A percentile compares a stretch with the other conserved stretches of the same genome.
These are phyloP conservation scores for Acronicta leporina DNA, from an alignment of 2,888 invertebrate genomes.

Conservation along the genomic window DNA sequence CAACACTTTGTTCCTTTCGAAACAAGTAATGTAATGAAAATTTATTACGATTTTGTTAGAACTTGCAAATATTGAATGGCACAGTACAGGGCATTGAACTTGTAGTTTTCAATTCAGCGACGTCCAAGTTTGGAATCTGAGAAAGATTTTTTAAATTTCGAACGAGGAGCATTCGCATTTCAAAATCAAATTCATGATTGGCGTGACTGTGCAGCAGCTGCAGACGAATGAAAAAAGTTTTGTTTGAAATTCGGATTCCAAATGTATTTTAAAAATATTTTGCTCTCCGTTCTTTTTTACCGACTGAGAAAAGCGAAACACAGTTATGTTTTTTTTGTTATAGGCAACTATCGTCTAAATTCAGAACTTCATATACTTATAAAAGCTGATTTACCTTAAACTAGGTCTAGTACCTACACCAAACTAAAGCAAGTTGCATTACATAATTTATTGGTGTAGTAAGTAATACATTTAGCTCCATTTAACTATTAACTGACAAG, in stretches of 20 bases:
- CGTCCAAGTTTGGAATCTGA: conserved; percentile 36
- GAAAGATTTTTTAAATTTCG: conserved; percentile 49
- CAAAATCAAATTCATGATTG: conserved; percentile 50
- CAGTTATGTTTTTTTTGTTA: no score
- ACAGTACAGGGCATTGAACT: conserved; percentile 4
- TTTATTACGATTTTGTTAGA: no score
- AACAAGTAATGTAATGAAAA: conserved; percentile 1
- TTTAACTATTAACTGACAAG: conserved; percentile 17
- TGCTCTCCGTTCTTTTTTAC: conserved; percentile 9
- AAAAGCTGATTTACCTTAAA: no score
- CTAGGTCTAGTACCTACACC: no score
- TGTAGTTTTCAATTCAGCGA: conserved; percentile 48
- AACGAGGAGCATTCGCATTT: conserved; percentile 31
- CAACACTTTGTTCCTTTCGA: no score
- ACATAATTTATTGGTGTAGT: conserved; percentile 3
- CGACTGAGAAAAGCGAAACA: not conserved
- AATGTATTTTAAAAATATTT: conserved; percentile 31
- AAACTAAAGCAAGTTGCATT: no score
- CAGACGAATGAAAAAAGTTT: conserved; percentile 44
- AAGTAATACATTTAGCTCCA: not conserved
- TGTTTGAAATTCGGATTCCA: conserved; percentile 31
- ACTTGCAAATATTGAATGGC: not conserved
- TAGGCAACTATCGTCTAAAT: no score
- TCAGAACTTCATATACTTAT: no score
- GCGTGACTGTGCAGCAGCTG: conserved; percentile 22